A percentile compares a stretch with the other conserved stretches of the same genome.
Conservation (phyloP, 2,797 vertebrate genomes). For the Amniataba percoides region DNA sequence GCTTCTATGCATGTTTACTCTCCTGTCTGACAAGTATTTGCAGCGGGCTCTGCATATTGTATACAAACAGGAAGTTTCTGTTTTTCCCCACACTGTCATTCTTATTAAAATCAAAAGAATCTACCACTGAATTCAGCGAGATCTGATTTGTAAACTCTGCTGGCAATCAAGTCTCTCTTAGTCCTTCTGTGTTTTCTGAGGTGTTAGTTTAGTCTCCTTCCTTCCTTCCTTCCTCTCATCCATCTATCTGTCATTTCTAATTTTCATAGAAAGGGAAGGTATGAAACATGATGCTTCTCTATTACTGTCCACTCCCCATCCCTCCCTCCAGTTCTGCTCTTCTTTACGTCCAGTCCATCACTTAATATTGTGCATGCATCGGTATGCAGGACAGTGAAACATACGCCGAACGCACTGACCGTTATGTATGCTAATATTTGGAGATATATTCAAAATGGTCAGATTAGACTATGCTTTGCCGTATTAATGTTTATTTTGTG, state of each 20-base stretch:
- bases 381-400: conserved; percentile 21
- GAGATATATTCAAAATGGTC: conserved; percentile 38
- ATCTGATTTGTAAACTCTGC: conserved; percentile 23
- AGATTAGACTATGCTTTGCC: conserved; percentile 24
- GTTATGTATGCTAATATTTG: conserved; percentile 43
- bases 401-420: conserved; percentile 13
- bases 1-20: conserved; percentile 18
- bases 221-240: conserved; percentile 39
- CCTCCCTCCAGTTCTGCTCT: conserved; percentile 21
- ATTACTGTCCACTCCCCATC: conserved; percentile 29
- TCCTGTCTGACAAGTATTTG: conserved; percentile 15
- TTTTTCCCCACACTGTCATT: background rate
- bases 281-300: conserved; percentile 71
- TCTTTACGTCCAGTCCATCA: conserved; percentile 27
- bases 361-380: conserved; percentile 16
- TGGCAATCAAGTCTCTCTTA: background rate
- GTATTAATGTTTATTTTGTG: conserved; percentile 35
- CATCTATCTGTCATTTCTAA: conserved; percentile 53
- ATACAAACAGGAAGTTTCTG: background rate
- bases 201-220: conserved; percentile 20
- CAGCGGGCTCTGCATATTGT: background rate
- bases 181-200: background rate
- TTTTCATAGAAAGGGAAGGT: conserved; percentile 63
- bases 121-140: background rate
- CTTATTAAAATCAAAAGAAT: conserved; percentile 1